These are phyloP conservation scores for Julus scanicus DNA, from an alignment of 2,888 invertebrate species.

Conservation along the genomic window DNA sequence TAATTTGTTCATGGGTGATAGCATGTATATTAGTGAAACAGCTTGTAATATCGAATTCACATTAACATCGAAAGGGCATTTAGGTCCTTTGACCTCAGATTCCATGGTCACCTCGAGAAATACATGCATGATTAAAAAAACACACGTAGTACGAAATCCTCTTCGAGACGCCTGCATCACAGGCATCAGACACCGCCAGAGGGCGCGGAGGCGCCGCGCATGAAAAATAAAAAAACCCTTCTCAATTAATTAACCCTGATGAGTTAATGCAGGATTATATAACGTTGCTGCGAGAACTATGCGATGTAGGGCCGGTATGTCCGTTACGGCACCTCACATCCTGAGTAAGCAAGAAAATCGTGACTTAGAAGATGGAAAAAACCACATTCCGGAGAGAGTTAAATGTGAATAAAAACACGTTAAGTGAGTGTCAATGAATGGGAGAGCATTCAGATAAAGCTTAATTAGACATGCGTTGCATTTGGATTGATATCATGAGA, in stretches of 20 bases:
- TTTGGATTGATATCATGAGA: background rate
- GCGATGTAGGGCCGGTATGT: background rate
- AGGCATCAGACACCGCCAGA: background rate
- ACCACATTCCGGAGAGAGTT: background rate
- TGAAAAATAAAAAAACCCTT: background rate
- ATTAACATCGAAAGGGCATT: too few species aligned
- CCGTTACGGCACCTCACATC: slow-evolving; percentile 9
- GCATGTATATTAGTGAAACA: too few species aligned
- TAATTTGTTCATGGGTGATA: background rate
- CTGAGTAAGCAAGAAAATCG: slow-evolving; percentile 9
- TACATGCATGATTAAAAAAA: too few species aligned
- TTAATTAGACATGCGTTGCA: background rate
- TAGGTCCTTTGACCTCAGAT: too few species aligned
- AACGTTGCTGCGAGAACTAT: background rate
- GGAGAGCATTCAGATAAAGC: background rate
- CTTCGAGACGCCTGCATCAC: background rate
- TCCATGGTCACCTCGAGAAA: too few species aligned
- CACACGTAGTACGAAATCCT: background rate
- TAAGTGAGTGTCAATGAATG: slow-evolving; percentile 17
- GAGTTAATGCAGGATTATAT: background rate
- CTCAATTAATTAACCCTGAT: background rate
- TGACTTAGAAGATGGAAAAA: background rate
- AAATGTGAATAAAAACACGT: background rate
- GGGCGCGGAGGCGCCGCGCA: background rate
- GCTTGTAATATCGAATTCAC: too few species aligned